Percentiles rank a stretch among this genome's conserved stretches.
These are phyloP conservation scores for Muricea muricata DNA, from an alignment of 92 coral and sea anemone species.

Conservation along the genomic window DNA sequence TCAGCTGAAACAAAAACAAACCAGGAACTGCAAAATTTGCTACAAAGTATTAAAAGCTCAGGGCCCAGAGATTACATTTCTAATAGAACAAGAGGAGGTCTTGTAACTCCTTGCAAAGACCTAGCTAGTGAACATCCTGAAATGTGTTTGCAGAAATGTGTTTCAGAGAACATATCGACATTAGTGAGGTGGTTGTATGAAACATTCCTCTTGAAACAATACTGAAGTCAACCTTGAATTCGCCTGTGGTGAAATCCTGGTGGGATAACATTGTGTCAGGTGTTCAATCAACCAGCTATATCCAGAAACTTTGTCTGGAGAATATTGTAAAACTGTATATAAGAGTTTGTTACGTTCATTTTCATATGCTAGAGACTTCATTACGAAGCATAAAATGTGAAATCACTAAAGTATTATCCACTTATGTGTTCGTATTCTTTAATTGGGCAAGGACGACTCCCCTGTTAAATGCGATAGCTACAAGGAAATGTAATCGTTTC, in stretches of 20 bases:
- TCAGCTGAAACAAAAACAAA: neutral
- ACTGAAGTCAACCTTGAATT: neutral
- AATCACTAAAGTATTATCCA: too few species aligned
- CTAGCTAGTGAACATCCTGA: neutral
- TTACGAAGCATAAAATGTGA: neutral
- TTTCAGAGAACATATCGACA: neutral
- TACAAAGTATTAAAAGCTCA: neutral
- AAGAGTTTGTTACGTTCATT: constrained; percentile 2
- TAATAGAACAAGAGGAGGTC: neutral
- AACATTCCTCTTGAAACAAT: neutral
- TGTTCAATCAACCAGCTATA: neutral
- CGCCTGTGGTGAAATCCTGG: neutral
- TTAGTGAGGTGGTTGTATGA: neutral
- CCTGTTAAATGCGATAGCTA: too few species aligned
- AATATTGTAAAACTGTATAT: neutral
- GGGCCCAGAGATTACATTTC: neutral
- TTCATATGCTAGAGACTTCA: constrained; percentile 2
- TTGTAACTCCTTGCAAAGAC: neutral
- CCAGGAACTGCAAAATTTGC: neutral
- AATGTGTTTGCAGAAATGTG: neutral
- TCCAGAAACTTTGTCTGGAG: neutral
- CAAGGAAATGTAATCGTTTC: too few species aligned
- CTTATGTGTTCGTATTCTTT: too few species aligned
- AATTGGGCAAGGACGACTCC: too few species aligned
- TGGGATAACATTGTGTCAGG: constrained; percentile 4